These are phyloP conservation scores for Phymorhynchus buccinoides DNA, from an alignment of 1,140 invertebrate species.

Conservation along the genomic window DNA sequence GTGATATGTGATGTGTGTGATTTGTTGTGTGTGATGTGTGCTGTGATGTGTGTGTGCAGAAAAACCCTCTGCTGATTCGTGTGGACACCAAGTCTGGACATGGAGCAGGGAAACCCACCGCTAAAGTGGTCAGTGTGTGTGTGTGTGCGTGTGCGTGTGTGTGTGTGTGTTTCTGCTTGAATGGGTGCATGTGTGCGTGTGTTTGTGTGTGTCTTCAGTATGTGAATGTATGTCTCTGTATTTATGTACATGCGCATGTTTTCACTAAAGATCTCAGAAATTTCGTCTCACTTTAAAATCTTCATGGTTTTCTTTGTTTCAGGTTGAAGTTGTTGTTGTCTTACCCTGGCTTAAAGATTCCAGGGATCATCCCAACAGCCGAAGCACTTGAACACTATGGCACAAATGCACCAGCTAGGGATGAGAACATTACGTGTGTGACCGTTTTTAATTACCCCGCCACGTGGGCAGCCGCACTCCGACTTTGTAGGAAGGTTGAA, in stretches of 20 bases:
- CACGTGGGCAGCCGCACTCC: too few species aligned
- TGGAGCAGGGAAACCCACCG: slow-evolving; percentile 95
- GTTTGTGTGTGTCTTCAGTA: neutral
- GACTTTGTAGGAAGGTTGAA: too few species aligned
- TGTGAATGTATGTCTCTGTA: neutral
- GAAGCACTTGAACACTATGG: neutral
- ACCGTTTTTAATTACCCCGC: too few species aligned
- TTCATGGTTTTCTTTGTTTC: neutral
- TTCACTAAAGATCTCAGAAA: neutral
- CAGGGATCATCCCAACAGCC: too few species aligned
- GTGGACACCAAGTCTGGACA: slow-evolving; percentile 97
- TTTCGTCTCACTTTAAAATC: too few species aligned
- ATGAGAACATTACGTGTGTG: neutral
- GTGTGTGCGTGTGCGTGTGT: neutral
- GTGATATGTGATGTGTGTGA: neutral
- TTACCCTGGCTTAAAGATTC: neutral
- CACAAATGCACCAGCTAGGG: neutral
- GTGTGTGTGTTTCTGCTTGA: neutral
- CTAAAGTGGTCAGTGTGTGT: slow-evolving; percentile 83
- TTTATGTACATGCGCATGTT: neutral
- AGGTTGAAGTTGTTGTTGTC: neutral
- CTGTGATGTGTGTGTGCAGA: too few species aligned
- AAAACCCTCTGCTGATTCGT: slow-evolving; percentile 89
- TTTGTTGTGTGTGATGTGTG: slow-evolving; percentile 36
- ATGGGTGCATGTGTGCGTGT: neutral